Evolutionary conservation across 2,797 vertebrate species (phyloP).

Genomic region (Lagocephalus sceleratus): DNA sequence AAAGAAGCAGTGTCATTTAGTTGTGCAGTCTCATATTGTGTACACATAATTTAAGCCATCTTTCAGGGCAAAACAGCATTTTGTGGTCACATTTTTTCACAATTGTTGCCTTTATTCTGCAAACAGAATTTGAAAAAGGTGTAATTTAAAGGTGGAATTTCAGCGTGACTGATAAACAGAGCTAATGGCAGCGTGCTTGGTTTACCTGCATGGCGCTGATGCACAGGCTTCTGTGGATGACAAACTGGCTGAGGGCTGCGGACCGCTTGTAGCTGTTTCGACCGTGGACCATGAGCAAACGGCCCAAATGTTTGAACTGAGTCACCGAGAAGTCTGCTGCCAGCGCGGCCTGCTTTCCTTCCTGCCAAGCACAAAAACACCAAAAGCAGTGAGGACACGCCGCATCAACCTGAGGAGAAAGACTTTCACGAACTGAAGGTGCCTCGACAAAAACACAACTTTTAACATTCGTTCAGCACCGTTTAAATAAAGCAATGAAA

Average conservation of each 20-base stretch:
- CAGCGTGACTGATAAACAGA: not conserved
- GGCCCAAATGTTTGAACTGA: constrained; percentile 94
- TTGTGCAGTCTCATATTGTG: not conserved
- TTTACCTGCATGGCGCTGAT: constrained; percentile 98
- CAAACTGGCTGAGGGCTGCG: constrained; percentile 96
- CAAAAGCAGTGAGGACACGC: constrained; percentile 31
- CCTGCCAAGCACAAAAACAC: constrained; percentile 72
- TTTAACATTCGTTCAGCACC: not conserved
- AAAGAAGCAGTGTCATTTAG: too few species aligned
- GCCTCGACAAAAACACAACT: constrained; percentile 2
- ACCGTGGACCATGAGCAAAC: constrained; percentile 96
- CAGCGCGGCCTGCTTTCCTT: constrained; percentile 95
- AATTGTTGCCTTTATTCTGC: not conserved
- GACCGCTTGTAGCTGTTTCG: constrained; percentile 98
- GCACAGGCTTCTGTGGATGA: constrained; percentile 96
- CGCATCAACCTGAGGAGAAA: constrained; percentile 14
- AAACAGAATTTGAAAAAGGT: not conserved
- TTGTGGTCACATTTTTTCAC: constrained; percentile 1
- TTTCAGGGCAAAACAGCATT: not conserved
- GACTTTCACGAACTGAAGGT: not conserved
- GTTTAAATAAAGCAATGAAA: not conserved
- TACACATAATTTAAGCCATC: too few species aligned
- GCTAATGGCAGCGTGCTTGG: not conserved
- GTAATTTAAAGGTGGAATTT: not conserved
- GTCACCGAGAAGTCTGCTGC: constrained; percentile 97